Base-by-base conservation (phyloP, 2,888 invertebrate species). In the Polyploca ridens region DNA sequence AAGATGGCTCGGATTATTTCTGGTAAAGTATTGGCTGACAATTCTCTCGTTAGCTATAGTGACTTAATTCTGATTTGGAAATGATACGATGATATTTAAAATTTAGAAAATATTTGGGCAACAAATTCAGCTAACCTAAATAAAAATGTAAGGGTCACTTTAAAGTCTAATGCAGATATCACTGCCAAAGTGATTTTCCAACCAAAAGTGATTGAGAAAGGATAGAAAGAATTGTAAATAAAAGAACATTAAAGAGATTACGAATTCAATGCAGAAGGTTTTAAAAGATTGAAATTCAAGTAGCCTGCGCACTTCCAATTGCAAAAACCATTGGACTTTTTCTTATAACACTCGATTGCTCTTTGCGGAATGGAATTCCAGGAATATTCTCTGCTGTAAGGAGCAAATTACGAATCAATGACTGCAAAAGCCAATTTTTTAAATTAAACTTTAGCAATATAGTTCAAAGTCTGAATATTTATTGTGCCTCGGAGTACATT, bases 271-370 rank as follows among this genome's bases (percentile, higher is more conserved):
- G 68, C 71, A 70, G 70, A 73, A 72, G 66, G 69, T 71, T 78
- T 78, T 73, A 72, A 70, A 69, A 76, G 73, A 82, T 82, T 82
- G 78, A 77, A 81, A 82, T 81, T 82, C 78, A 82, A 83, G 77
- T 77, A 77, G 74, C 70, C 74, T 76, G 69, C 73, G 68, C 71
- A 70, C 69, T 75, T 78, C 70, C 80, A 75, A 75, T 78, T 72
- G 78, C 69, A 71, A 72, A 77, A 76, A 74, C 69, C 74, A 68
- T 73, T 73, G 66, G 72, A 65, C 66, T 66, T 69, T 63, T 63
- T 69, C 69, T 76, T 71, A 74, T 74, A 74, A 72, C 69, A 70
- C 64, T 54, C 70, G 65, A 75, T 71, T 69, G 71, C 65, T 69
- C 64, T 66, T 67, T 67, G 65, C 65, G 66, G 70, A 74, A 79